Base-by-base conservation (phyloP, 2,888 invertebrate genomes). In the Eremobia ochroleuca region DNA sequence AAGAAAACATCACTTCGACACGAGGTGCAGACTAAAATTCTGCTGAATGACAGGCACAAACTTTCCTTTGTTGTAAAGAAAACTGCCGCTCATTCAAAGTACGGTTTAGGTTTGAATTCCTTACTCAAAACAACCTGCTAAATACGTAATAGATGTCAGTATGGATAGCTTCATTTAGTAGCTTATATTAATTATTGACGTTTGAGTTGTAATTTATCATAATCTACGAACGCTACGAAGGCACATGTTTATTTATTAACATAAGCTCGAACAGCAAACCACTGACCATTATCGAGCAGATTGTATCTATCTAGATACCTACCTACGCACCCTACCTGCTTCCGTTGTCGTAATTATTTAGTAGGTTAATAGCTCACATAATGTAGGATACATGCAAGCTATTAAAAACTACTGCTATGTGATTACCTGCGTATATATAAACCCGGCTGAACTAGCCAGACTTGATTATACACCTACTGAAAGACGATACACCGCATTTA, bases 281-380 rank as follows among this genome's bases (percentile, higher is more conserved):
- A 59, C 18, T 55, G n/a, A 43, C 18, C n/a, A 58, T 37, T 46
- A 49, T 43, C 5, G 15, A 40, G 9, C 49, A 77, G 62, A 83
- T 83, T 34, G 34, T 58, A 58, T 28, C n/a, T 61, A 21, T 37
- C 40, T 13, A 40, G n/a, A 52, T 52, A 62, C 15, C 25, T 52
- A 70, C 40, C 59, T 59, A 34, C 58, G 9, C 34, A 66, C 18
- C 65, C 59, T 76, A 77, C 62, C 55, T 74, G 43, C 71, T 81
- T 85, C 81, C 71, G 77, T 72, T 76, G 55, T 72, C 62, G 49
- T 85, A 78, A 77, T 73, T 71, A 74, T 66, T 77, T 70, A 77
- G 43, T 85, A 78, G 87, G 87, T 85, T 87, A 85, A 80, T 87
- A 85, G 85, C 71, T 76, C 85, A 78, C 49, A 85, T 64, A 72